Conservation (phyloP, 2,888 invertebrate species). For the Tanytarsus gracilentus region DNA sequence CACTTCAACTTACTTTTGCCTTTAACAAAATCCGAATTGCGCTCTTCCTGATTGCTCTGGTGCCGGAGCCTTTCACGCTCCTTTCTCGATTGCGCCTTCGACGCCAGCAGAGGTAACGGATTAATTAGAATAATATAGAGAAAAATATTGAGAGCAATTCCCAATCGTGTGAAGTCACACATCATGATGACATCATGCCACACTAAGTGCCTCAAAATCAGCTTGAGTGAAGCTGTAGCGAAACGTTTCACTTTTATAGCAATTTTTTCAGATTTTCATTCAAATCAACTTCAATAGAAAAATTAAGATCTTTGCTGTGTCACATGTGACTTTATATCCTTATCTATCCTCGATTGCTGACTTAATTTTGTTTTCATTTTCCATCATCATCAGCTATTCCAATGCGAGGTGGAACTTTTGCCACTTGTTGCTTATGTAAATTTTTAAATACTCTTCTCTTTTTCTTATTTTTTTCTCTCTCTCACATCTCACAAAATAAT, state of each 20-base stretch:
- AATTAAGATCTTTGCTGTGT: not conserved
- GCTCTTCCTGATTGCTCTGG: constrained; percentile 40
- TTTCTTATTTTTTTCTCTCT: too few relatives aligned
- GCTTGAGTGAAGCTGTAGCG: constrained; percentile 14
- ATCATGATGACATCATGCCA: constrained; percentile 26
- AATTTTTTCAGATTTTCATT: constrained; percentile 1
- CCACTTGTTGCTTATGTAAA: too few relatives aligned
- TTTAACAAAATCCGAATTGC: constrained; percentile 62
- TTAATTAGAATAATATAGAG: constrained; percentile 15
- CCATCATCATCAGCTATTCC: too few relatives aligned
- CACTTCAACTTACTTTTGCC: constrained; percentile 62
- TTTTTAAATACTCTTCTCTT: too few relatives aligned
- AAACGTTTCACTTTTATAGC: not conserved
- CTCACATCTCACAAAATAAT: too few relatives aligned
- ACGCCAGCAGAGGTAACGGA: constrained; percentile 19
- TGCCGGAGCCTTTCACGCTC: constrained; percentile 37
- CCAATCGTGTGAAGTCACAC: constrained; percentile 13
- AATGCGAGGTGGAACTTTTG: too few relatives aligned
- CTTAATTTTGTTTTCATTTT: too few relatives aligned
- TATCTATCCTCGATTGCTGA: too few relatives aligned
- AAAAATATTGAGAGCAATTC: constrained; percentile 15
- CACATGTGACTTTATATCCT: too few relatives aligned
- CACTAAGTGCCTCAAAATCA: constrained; percentile 16
- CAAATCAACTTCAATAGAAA: not conserved
- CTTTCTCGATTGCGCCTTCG: not conserved